phyloP scores from a whole-genome alignment of 2,888 invertebrate genomes.

The Coleophora deauratella region DNA sequence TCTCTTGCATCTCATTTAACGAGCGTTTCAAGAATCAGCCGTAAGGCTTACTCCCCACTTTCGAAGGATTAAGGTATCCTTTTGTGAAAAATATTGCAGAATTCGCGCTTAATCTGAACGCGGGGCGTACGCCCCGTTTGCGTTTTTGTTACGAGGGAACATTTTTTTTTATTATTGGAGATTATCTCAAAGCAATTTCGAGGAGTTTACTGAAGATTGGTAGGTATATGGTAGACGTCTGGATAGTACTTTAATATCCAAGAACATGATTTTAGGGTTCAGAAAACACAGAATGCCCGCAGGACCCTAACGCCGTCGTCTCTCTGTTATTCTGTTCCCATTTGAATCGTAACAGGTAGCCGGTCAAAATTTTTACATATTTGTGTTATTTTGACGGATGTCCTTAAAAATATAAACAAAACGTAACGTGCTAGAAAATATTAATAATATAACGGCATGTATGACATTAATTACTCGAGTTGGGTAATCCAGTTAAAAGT shows the following conservation, averaged over 20 bases:
- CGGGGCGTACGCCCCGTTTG: slow-evolving; percentile 47
- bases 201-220: slow-evolving; percentile 7
- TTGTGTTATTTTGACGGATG: too few relatives aligned
- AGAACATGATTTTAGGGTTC: too few relatives aligned
- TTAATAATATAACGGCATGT: too few relatives aligned
- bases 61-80: slow-evolving; percentile 70
- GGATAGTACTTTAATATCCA: not conserved
- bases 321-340: too few relatives aligned
- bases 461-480: too few relatives aligned
- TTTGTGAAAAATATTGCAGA: slow-evolving; percentile 70
- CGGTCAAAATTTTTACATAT: too few relatives aligned
- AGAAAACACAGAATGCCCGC: too few relatives aligned
- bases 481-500: too few relatives aligned
- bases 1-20: slow-evolving; percentile 2
- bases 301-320: too few relatives aligned
- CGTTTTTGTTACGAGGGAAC: slow-evolving; percentile 43
- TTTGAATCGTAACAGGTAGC: too few relatives aligned
- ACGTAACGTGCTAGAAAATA: too few relatives aligned
- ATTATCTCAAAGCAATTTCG: slow-evolving; percentile 51
- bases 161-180: slow-evolving; percentile 42
- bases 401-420: too few relatives aligned
- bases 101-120: slow-evolving; percentile 66
- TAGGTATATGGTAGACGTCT: not conserved
- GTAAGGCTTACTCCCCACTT: slow-evolving; percentile 56
- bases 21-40: slow-evolving; percentile 45